Percentiles rank a stretch among this genome's conserved stretches.
These are phyloP conservation scores for Trididemnum clinides DNA, from an alignment of 23 tunicate genomes.

Conservation along the genomic window DNA sequence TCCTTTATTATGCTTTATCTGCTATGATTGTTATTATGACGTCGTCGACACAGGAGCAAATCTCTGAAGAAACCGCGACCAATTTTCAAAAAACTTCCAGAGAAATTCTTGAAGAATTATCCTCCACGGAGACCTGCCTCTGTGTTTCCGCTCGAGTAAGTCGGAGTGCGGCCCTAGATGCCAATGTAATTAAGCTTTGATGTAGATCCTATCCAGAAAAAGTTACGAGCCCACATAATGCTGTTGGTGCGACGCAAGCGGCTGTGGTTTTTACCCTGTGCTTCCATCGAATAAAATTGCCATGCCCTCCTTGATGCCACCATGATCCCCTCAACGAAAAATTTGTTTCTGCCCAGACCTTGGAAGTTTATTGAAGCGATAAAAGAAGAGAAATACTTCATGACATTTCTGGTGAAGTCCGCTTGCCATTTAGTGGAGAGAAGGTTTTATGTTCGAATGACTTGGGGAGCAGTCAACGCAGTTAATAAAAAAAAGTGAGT, in stretches of 20 bases:
- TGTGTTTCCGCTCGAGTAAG: slow-evolving; percentile 33
- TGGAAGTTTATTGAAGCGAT: slow-evolving; percentile 30
- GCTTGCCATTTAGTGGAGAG: slow-evolving; percentile 32
- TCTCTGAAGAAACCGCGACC: background rate
- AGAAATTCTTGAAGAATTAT: slow-evolving; percentile 46
- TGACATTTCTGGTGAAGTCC: slow-evolving; percentile 67
- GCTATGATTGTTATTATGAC: background rate
- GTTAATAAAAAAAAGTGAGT: slow-evolving; percentile 56
- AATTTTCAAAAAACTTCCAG: slow-evolving; percentile 59
- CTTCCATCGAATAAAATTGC: too few relatives aligned
- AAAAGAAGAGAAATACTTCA: slow-evolving; percentile 27
- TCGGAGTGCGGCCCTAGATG: background rate
- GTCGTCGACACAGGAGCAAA: background rate
- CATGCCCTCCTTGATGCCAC: too few relatives aligned
- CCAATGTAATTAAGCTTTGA: too few relatives aligned
- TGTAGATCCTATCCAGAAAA: too few relatives aligned
- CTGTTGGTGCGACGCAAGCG: too few relatives aligned
- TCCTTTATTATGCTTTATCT: background rate
- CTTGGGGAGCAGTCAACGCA: slow-evolving; percentile 66
- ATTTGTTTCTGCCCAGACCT: slow-evolving; percentile 13
- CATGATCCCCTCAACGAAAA: too few relatives aligned
- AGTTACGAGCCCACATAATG: too few relatives aligned
- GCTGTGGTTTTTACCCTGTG: too few relatives aligned
- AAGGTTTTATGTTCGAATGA: slow-evolving; percentile 54
- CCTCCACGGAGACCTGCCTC: slow-evolving; percentile 35